These are phyloP conservation scores for Solenopsis fugax DNA, from an alignment of 1,140 invertebrate genomes.

Conservation along the genomic window DNA sequence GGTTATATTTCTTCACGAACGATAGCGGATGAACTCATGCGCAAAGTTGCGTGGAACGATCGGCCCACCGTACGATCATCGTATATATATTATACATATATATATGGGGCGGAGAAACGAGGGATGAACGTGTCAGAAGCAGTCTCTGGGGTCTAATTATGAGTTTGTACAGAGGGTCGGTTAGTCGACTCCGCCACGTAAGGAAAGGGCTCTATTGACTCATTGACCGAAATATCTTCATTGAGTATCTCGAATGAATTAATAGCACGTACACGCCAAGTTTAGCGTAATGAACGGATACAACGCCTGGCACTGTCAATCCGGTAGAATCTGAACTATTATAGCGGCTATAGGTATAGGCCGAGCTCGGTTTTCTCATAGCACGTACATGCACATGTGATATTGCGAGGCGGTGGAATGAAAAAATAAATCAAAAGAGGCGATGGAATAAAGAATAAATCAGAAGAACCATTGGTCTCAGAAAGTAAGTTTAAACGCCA, in stretches of 20 bases:
- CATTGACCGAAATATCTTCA: slow-evolving; percentile 82
- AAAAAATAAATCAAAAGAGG: slow-evolving; percentile 19
- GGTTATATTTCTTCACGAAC: slow-evolving; percentile 63
- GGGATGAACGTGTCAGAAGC: slow-evolving; percentile 86
- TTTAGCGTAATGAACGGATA: slow-evolving; percentile 1
- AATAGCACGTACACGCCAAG: slow-evolving; percentile 63
- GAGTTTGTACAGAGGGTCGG: slow-evolving; percentile 83
- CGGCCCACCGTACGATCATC: slow-evolving; percentile 62
- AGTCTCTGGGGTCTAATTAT: slow-evolving; percentile 85
- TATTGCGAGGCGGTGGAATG: background rate
- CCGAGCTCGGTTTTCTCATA: background rate
- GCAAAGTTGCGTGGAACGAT: slow-evolving; percentile 62
- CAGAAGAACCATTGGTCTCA: slow-evolving; percentile 10
- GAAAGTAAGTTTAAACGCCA: slow-evolving; percentile 28
- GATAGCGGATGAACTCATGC: slow-evolving; percentile 68
- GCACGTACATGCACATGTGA: background rate
- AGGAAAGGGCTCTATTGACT: slow-evolving; percentile 77
- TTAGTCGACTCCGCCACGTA: slow-evolving; percentile 72
- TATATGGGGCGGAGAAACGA: slow-evolving; percentile 77
- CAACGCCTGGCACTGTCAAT: background rate
- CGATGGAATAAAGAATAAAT: background rate
- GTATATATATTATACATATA: background rate
- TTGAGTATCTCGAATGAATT: slow-evolving; percentile 75
- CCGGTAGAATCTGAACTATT: background rate
- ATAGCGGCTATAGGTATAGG: background rate